Evolutionary conservation across 2,113 vertebrate species (phyloP).

Genomic region (Penelope pileata): DNA sequence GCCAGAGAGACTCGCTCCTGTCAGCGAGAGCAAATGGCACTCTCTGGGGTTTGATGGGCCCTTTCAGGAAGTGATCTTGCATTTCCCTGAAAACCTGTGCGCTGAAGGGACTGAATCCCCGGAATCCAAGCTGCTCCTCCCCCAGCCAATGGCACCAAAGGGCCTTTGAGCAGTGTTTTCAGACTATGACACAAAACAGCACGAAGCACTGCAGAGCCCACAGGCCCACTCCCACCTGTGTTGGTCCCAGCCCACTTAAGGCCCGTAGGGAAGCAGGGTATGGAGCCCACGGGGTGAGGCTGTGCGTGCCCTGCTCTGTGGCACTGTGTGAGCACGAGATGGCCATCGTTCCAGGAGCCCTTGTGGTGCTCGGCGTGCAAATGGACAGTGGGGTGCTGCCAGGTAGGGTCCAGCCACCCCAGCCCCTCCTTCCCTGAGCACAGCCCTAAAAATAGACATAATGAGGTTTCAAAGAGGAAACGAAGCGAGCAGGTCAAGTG

Average conservation of each 20-base stretch:
- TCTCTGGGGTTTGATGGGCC: not conserved
- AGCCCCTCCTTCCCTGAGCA: conserved; percentile 5
- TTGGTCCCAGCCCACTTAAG: not conserved
- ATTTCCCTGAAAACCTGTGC: not conserved
- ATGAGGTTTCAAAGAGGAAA: conserved; percentile 73
- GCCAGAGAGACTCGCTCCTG: not conserved
- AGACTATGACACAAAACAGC: fast-evolving
- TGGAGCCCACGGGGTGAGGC: not conserved
- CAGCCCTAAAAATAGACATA: conserved; percentile 60
- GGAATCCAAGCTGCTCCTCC: not conserved
- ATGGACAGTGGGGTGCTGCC: not conserved
- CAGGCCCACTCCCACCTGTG: not conserved
- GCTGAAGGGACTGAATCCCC: not conserved
- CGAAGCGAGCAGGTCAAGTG: conserved; percentile 60
- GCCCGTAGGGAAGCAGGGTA: not conserved
- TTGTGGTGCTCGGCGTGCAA: not conserved
- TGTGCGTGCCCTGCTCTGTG: not conserved
- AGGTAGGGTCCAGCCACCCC: not conserved
- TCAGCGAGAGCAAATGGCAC: not conserved
- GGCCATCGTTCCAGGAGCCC: not conserved
- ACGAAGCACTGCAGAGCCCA: not conserved
- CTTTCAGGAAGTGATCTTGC: not conserved
- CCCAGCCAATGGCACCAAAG: not conserved
- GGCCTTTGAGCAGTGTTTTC: not conserved
- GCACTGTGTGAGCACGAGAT: not conserved